Conservation (phyloP, 2,113 vertebrate species). For the Illadopsis cleaveri region DNA sequence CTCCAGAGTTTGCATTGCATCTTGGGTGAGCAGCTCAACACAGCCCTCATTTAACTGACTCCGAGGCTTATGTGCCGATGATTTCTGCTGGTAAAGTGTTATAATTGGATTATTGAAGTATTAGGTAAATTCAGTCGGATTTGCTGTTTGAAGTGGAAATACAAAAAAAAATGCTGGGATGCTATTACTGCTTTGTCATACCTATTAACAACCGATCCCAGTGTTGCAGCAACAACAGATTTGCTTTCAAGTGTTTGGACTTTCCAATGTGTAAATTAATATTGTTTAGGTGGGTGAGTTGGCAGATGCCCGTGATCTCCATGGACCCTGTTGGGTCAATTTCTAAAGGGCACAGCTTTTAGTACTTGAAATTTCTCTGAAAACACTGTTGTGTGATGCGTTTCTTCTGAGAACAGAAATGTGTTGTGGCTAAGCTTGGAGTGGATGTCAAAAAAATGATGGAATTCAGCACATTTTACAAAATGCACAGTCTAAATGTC, state of each 20-base stretch:
- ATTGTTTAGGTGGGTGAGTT: not conserved
- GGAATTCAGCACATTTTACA: not conserved
- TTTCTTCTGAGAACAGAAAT: not conserved
- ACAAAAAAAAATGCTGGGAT: conserved; percentile 62
- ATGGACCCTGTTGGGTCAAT: not conserved
- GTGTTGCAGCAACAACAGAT: conserved; percentile 47
- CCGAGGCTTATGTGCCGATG: conserved; percentile 47
- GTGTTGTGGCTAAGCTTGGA: not conserved
- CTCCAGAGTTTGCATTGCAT: accelerated
- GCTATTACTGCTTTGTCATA: conserved; percentile 54
- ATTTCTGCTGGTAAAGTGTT: conserved; percentile 68
- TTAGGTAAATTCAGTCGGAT: conserved; percentile 73
- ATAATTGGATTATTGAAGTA: conserved; percentile 76
- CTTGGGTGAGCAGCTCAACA: not conserved
- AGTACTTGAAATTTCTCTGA: not conserved
- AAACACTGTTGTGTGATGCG: not conserved
- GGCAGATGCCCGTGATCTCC: not conserved
- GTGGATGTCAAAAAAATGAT: not conserved
- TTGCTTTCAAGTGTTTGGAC: not conserved
- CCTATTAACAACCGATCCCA: conserved; percentile 50
- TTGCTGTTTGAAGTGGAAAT: conserved; percentile 74
- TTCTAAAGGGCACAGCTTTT: not conserved
- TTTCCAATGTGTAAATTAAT: not conserved
- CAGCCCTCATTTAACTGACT: conserved; percentile 45
- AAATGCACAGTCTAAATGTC: not conserved